These are phyloP conservation scores for Cephalopachus bancanus DNA, from an alignment of 2,797 vertebrate species.

Conservation along the genomic window DNA sequence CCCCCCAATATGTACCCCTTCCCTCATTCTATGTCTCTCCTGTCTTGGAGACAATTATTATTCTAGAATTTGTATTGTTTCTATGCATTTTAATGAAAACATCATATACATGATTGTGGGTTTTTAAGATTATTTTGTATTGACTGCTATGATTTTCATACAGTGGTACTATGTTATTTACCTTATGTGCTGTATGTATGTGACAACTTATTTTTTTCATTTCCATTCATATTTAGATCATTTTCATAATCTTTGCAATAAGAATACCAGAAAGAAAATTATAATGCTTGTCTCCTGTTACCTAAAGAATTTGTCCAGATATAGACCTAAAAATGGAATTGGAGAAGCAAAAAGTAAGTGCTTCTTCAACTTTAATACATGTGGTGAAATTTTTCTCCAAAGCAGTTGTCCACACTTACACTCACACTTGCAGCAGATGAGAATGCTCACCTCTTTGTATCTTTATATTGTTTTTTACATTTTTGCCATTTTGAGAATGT, in stretches of 20 bases:
- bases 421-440: not conserved
- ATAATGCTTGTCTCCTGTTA: not conserved
- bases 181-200: not conserved
- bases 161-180: not conserved
- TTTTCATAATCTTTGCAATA: not conserved
- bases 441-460: not conserved
- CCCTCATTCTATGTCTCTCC: not conserved
- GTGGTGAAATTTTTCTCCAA: constrained; percentile 5
- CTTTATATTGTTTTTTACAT: not conserved
- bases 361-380: not conserved
- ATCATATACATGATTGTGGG: not conserved
- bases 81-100: not conserved
- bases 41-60: not conserved
- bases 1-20: not conserved
- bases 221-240: not conserved
- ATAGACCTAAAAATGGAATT: constrained; percentile 6
- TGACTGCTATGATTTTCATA: not conserved
- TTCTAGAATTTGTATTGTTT: not conserved
- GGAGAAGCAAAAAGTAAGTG: not conserved
- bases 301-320: not conserved
- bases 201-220: not conserved
- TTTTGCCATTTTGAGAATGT: not conserved
- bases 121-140: not conserved
- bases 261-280: constrained; percentile 23
- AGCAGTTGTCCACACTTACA: not conserved